Conservation (phyloP, 2,113 vertebrate genomes). For the Epinephelus cyanopodus region DNA sequence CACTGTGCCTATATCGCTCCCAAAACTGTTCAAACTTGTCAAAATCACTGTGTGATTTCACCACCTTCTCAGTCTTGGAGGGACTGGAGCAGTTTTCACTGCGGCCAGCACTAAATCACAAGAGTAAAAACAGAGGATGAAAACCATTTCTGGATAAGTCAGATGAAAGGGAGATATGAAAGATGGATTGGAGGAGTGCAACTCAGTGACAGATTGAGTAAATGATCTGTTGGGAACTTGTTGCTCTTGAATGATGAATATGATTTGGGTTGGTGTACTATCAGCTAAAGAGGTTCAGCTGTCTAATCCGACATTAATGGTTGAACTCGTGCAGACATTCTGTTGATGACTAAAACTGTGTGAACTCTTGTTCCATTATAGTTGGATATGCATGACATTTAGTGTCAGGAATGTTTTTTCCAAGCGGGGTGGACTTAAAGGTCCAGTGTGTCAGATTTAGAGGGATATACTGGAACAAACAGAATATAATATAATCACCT, state of each 20-base stretch:
- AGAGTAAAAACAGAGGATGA: conserved; percentile 25
- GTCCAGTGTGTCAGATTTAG: no score
- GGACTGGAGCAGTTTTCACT: conserved; percentile 13
- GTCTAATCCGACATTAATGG: conserved; percentile 19
- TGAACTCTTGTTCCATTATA: not conserved
- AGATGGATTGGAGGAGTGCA: conserved; percentile 10
- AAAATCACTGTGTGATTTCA: conserved; percentile 54
- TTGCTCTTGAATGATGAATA: not conserved
- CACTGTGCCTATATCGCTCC: conserved; percentile 27
- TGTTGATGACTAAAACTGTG: conserved; percentile 1
- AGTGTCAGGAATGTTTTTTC: conserved; percentile 20
- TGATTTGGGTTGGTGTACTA: not conserved
- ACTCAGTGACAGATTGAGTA: conserved; percentile 22
- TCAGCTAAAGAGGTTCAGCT: conserved; percentile 33
- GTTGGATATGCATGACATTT: not conserved
- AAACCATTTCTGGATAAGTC: not conserved
- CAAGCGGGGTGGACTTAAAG: not conserved
- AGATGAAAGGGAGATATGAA: conserved; percentile 41
- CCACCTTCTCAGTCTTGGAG: not conserved
- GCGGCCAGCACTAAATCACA: not conserved
- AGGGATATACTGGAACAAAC: no score
- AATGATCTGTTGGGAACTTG: conserved; percentile 21
- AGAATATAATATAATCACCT: no score
- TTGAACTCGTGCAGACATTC: conserved; percentile 4
- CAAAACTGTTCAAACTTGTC: conserved; percentile 62